Percentiles rank a stretch among this genome's conserved stretches.
Evolutionary conservation across 2,797 vertebrate species (phyloP).

Genomic region (Clarias laeviceps): DNA sequence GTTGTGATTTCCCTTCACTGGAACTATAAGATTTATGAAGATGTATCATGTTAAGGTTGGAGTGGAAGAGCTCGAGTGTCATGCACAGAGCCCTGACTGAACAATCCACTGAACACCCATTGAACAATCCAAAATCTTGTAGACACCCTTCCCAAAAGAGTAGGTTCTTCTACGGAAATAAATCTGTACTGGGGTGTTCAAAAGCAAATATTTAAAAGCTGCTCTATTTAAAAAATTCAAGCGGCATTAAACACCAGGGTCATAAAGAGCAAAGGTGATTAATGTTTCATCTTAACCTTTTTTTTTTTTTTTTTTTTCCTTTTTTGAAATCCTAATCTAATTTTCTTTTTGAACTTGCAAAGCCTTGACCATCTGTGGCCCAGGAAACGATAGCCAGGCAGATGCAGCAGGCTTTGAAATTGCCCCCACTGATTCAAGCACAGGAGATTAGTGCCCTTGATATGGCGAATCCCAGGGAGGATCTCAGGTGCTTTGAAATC

Average conservation of each 20-base stretch:
- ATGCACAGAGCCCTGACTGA: background rate
- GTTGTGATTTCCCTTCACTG: too few relatives aligned
- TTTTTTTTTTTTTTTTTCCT: background rate
- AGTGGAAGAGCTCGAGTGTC: background rate
- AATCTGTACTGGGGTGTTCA: background rate
- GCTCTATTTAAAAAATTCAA: background rate
- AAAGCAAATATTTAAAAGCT: background rate
- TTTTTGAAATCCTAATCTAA: background rate
- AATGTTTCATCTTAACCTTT: slow-evolving; percentile 11
- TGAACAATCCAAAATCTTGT: background rate
- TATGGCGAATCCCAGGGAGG: slow-evolving; percentile 61
- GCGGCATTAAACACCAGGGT: background rate
- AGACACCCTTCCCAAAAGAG: background rate
- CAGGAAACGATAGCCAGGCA: slow-evolving; percentile 65
- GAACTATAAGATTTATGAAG: background rate
- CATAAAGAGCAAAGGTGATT: slow-evolving; percentile 9
- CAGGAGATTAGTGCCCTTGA: slow-evolving; percentile 65
- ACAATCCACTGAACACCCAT: background rate
- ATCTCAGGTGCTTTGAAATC: slow-evolving; percentile 66
- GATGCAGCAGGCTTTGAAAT: slow-evolving; percentile 65
- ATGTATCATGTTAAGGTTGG: background rate
- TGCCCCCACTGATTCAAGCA: slow-evolving; percentile 65
- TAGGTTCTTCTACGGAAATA: too few relatives aligned
- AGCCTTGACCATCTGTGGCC: slow-evolving; percentile 65
- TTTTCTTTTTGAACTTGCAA: slow-evolving; percentile 57